These are phyloP conservation scores for Drosophila leontia DNA, from an alignment of 1,140 invertebrate species.

Conservation along the genomic window DNA sequence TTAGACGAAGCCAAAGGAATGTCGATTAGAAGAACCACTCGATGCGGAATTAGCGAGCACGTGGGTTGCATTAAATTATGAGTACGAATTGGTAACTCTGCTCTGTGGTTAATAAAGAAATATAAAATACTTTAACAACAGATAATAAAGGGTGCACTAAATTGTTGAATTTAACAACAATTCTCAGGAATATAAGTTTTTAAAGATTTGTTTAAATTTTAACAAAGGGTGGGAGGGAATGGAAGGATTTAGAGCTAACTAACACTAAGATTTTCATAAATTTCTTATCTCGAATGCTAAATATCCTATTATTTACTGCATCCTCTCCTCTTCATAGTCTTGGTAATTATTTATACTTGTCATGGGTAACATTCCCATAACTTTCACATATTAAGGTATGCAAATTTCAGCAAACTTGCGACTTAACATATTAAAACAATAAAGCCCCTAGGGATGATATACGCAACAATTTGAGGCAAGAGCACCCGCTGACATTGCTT, in stretches of 20 bases:
- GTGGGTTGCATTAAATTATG: slow-evolving; percentile 4
- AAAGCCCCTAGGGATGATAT: slow-evolving; percentile 48
- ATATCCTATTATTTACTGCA: neutral
- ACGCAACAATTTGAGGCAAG: slow-evolving; percentile 58
- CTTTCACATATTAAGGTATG: slow-evolving; percentile 33
- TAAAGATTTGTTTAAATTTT: no score
- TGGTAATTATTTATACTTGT: slow-evolving; percentile 6
- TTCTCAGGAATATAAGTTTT: no score
- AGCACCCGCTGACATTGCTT: slow-evolving; percentile 75
- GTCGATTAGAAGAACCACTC: slow-evolving; percentile 24
- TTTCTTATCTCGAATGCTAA: neutral
- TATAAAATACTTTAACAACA: neutral
- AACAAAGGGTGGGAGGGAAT: no score
- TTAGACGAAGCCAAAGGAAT: slow-evolving; percentile 24
- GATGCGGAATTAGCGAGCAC: no score
- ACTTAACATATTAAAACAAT: slow-evolving; percentile 78
- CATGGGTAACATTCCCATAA: slow-evolving; percentile 5
- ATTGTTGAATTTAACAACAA: no score
- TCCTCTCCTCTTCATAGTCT: no score
- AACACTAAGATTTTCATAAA: neutral
- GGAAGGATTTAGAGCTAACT: neutral
- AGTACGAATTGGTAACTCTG: neutral
- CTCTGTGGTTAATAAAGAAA: neutral
- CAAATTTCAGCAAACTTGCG: slow-evolving; percentile 33
- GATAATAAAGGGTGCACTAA: neutral